These are phyloP conservation scores for Papilio demoleus DNA, from an alignment of 2,888 invertebrate species.

Conservation along the genomic window DNA sequence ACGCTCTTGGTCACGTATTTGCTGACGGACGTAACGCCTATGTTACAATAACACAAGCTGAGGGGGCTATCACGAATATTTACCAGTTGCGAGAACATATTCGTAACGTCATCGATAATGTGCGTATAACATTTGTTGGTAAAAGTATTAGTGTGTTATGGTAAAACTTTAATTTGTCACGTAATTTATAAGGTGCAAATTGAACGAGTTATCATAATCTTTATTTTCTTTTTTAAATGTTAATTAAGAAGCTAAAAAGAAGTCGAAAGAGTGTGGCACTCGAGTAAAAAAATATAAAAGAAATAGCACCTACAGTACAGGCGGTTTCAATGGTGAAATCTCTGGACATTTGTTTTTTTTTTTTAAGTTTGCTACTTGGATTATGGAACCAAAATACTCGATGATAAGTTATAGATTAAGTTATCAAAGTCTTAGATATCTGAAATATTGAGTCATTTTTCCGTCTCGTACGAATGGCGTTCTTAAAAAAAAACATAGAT, in stretches of 20 bases:
- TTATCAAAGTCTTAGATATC: slow-evolving; percentile 1
- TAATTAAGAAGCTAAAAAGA: too few species aligned
- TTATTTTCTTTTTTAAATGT: not conserved
- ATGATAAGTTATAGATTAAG: not conserved
- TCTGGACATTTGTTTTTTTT: too few species aligned
- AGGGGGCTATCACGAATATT: too few species aligned
- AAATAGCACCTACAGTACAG: too few species aligned
- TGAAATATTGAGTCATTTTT: slow-evolving; percentile 15
- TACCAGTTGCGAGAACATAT: too few species aligned
- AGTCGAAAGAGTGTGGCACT: too few species aligned
- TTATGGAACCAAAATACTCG: not conserved
- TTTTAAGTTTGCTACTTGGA: not conserved
- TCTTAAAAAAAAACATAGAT: slow-evolving; percentile 42
- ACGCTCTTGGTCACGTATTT: slow-evolving; percentile 37
- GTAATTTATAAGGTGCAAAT: not conserved
- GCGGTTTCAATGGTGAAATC: too few species aligned
- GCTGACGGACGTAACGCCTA: slow-evolving; percentile 34
- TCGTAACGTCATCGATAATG: too few species aligned
- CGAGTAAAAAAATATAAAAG: too few species aligned
- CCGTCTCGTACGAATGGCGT: slow-evolving; percentile 42
- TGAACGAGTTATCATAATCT: not conserved
- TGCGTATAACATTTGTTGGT: too few species aligned
- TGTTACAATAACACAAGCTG: not conserved
- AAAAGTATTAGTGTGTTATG: too few species aligned
- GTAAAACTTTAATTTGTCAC: not conserved